Evolutionary conservation across 2,113 vertebrate genomes (phyloP).

Genomic region (Silurus meridionalis): DNA sequence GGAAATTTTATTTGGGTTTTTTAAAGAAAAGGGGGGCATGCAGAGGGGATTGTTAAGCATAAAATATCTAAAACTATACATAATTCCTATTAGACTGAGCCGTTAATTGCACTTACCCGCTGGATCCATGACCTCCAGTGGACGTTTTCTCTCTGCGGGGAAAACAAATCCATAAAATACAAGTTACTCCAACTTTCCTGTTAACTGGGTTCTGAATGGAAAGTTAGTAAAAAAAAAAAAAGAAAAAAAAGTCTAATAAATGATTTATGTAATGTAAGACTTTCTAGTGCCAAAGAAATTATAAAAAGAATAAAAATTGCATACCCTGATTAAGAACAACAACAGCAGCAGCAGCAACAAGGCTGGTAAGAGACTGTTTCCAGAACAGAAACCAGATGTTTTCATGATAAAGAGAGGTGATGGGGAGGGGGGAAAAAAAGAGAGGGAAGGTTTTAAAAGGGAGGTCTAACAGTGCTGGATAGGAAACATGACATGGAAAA

Average conservation of each 20-base stretch:
- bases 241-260: too few species aligned
- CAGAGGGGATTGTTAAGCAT: neutral
- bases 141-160: neutral
- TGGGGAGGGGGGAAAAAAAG: neutral
- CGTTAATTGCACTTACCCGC: neutral
- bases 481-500: neutral
- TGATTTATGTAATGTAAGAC: fast-evolving
- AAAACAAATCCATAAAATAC: neutral
- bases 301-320: neutral
- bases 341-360: too few species aligned
- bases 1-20: too few species aligned
- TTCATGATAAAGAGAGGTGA: neutral
- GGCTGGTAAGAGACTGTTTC: neutral
- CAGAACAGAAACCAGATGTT: neutral
- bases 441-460: neutral
- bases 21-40: neutral
- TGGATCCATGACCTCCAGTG: neutral
- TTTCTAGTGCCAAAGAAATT: neutral
- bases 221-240: fast-evolving
- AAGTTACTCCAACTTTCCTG: neutral
- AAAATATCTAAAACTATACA: neutral
- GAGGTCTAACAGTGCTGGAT: neutral
- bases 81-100: neutral
- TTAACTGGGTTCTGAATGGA: neutral
- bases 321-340: neutral